Evolutionary conservation across 2,113 vertebrate species (phyloP).

Genomic region (Cercopithecus mona): DNA sequence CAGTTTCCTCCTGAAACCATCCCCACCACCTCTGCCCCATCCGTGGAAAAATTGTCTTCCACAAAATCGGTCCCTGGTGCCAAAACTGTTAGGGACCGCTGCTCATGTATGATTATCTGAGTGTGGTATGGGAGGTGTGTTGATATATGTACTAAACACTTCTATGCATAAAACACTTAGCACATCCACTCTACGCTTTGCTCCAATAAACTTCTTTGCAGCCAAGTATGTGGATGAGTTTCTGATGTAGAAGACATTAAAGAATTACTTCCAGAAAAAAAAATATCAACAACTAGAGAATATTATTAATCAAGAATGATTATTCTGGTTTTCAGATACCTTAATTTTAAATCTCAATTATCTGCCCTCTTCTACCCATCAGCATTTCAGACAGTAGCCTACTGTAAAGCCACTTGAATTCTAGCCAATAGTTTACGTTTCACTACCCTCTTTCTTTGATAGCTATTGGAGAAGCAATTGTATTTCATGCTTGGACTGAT

Average conservation of each 20-base stretch:
- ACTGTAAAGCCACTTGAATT: not conserved
- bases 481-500: not conserved
- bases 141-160: not conserved
- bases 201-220: not conserved
- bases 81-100: no score
- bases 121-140: not conserved
- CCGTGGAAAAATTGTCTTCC: no score
- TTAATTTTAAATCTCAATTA: conserved; percentile 7
- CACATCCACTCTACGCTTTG: not conserved
- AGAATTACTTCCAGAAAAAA: not conserved
- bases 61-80: no score
- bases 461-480: not conserved
- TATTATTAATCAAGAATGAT: not conserved
- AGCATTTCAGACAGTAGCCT: not conserved
- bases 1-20: no score
- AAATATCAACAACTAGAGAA: not conserved
- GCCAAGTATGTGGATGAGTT: not conserved
- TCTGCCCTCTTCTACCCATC: not conserved
- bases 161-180: not conserved
- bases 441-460: not conserved
- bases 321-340: not conserved
- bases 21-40: no score
- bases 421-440: not conserved
- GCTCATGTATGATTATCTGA: not conserved
- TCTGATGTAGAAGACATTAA: not conserved